Conservation (phyloP, 1,140 invertebrate species). For the Drosophila prosaltans region DNA sequence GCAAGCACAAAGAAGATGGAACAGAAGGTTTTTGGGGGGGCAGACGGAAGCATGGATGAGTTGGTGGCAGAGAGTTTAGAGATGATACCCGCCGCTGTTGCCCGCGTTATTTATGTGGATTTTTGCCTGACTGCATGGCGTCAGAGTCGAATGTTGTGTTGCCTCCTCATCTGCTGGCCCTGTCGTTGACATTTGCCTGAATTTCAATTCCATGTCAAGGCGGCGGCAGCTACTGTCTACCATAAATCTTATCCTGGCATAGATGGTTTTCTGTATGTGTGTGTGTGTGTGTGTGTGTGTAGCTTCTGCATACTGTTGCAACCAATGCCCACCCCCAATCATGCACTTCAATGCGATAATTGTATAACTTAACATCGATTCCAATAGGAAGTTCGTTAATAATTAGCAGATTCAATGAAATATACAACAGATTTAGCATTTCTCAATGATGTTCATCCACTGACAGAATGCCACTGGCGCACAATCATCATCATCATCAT, state of each 20-base stretch:
- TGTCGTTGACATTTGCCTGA: constrained; percentile 75
- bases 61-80: constrained; percentile 19
- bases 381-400: constrained; percentile 42
- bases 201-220: constrained; percentile 70
- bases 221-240: constrained; percentile 58
- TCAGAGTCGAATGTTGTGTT: constrained; percentile 12
- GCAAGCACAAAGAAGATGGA: constrained; percentile 13
- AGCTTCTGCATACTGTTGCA: neutral
- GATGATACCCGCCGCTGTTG: constrained; percentile 27
- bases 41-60: constrained; percentile 11
- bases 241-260: constrained; percentile 63
- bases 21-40: neutral
- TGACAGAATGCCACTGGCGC: constrained; percentile 25
- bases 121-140: constrained; percentile 45
- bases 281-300: neutral
- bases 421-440: constrained; percentile 14
- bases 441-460: neutral
- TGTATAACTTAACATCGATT: constrained; percentile 44
- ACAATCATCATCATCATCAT: neutral
- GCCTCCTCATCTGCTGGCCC: constrained; percentile 29
- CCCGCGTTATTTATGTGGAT: constrained; percentile 75
- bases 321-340: constrained; percentile 25
- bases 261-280: constrained; percentile 21
- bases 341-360: constrained; percentile 35
- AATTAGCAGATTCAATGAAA: constrained; percentile 56